Evolutionary conservation across 2,113 vertebrate species (phyloP).

Genomic region (Syngnathus floridae): DNA sequence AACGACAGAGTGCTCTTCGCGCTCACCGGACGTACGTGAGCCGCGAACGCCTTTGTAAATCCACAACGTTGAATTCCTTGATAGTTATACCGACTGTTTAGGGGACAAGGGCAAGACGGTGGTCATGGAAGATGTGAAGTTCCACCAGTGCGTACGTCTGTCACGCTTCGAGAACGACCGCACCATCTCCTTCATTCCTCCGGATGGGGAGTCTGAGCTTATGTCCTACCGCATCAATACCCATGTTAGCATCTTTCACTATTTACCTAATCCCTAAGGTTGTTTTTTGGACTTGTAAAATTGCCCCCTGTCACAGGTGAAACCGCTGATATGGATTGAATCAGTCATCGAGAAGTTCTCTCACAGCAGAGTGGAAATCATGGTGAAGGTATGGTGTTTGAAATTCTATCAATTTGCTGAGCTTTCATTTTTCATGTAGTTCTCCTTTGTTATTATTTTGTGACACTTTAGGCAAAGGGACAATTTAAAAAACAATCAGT

Average conservation of each 20-base stretch:
- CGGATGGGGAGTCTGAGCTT: slow-evolving; percentile 88
- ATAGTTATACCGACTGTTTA: slow-evolving; percentile 38
- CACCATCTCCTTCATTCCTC: slow-evolving; percentile 91
- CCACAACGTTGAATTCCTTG: not conserved
- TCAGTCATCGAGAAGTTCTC: slow-evolving; percentile 92
- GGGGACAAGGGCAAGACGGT: slow-evolving; percentile 87
- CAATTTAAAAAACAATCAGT: slow-evolving; percentile 98
- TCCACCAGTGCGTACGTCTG: slow-evolving; percentile 90
- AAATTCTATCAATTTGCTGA: not conserved
- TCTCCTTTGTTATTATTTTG: not conserved
- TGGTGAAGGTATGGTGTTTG: slow-evolving; percentile 78
- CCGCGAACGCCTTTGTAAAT: not conserved
- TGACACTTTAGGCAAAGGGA: slow-evolving; percentile 79
- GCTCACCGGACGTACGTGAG: slow-evolving; percentile 80
- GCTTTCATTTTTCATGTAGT: not conserved
- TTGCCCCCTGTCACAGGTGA: slow-evolving; percentile 69
- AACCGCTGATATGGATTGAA: slow-evolving; percentile 93
- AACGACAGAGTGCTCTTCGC: slow-evolving; percentile 86
- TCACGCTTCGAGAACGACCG: slow-evolving; percentile 88
- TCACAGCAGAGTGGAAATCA: slow-evolving; percentile 90
- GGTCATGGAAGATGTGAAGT: slow-evolving; percentile 89
- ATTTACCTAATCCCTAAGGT: too few species aligned
- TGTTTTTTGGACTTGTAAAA: not conserved
- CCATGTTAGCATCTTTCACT: slow-evolving; percentile 65
- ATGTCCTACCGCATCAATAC: slow-evolving; percentile 94